Evolutionary conservation across 2,113 vertebrate species (phyloP), one percentile per base, ranked within the genome.

Genomic region (Zootoca vivipara): DNA sequence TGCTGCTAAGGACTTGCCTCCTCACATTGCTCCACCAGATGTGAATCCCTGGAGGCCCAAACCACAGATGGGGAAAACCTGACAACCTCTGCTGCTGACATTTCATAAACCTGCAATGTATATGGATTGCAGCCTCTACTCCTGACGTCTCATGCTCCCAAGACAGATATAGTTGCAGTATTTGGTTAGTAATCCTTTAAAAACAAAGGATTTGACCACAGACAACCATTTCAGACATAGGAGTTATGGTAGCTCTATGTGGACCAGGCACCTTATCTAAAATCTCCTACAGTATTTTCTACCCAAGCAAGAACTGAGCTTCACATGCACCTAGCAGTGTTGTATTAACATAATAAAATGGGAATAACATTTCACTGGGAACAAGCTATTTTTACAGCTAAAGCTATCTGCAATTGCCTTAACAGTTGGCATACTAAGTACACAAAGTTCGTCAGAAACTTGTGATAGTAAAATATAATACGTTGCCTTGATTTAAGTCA

Each of bases 331-430:
- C 75, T 7, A 92, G 26, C 85, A 72, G 65, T 89, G 70, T 28
- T 40, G 9, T 35, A 83, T 78, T 42, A 46, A 33, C 16, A 79
- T 91, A 89, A 4, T 33, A 78, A 18, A 91, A 89, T 9, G 58
- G 22, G 35, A 84, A 84, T 69, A 85, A 40, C 33, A 58, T 67
- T 83, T 3, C 2, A 65, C 69, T 64, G 89, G 42, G 58, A 90
- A 52, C 9, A 78, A 5, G 7, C 4, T 91, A 75, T 85, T 94
- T 94, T 93, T 62, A 8, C 91, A 91, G 86, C 58, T 0, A 3
- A 85, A 90, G 85, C 90, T 0, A 82, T 83, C 74, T 85, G 9
- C 88, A 93, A 93, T 93, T 93, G 1, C 8, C 81, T 73, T 70
- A 93, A 92, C 20, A 84, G 15, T 78, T 89, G 79, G 69, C 87